Base-by-base conservation (phyloP, 1,140 invertebrate genomes). In the Rhysida immarginata region DNA sequence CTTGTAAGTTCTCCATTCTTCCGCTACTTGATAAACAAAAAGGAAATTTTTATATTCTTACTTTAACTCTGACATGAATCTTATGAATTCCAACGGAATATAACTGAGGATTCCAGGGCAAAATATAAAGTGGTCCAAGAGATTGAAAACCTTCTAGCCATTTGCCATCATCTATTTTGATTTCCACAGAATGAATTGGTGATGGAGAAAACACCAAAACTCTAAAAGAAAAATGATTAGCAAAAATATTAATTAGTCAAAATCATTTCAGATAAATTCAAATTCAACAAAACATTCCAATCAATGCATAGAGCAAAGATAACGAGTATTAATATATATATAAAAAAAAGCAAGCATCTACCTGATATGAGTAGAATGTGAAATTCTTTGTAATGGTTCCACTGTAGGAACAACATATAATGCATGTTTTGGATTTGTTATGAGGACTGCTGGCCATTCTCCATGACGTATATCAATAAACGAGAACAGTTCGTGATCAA, bases 401-500 rank as follows among this genome's bases (percentile, higher is more conserved):
- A 81, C 80, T 5, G 72, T 68, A 11, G 83, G 81, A 70, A 89
- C 79, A 18, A 73, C 62, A 69, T 81, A 88, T 53, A 80, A 68
- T 44, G 83, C 80, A 73, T 88, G 76, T 72, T 93, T 94, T 44
- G 91, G 90, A 77, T 93, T 94, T 26, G 89, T 92, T 8, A 94
- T 77, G 59, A 94, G 68, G 44, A 84, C 76, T 14, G 91, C 71
- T 21, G 90, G 90, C 87, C 86, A 93, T 42, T 78, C 72, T 56
- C 79, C 74, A 65, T 88, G 80, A 55, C 76, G 72, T 52, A 85
- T 73, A 72, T 96, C 90, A 57, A 80, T 73, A 69, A 95, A 93
- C n/a, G 88, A 87, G 66, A 95, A 82, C 57, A 90, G 68, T 20
- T 87, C 89, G 71, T 93, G 84, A 71, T 96, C 91, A 58, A 95